Evolutionary conservation across 2,797 vertebrate species (phyloP), one percentile per base, ranked within the genome.

Genomic region (Prunella strophiata): DNA sequence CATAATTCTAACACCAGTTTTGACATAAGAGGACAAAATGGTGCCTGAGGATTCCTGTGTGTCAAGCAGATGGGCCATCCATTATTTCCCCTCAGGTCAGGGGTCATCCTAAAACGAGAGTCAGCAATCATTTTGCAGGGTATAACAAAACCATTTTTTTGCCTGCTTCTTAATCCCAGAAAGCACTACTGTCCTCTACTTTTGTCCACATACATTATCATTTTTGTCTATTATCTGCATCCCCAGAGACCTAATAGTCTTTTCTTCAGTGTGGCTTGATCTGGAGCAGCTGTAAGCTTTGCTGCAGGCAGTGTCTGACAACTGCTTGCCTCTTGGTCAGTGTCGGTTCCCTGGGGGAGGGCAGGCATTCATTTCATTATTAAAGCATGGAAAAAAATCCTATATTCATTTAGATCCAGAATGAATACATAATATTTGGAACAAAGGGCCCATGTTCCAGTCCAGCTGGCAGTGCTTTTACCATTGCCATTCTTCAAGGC

Each of bases 231-330:
- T 96, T 96, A 97, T 95, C 86, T 87, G 40, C 3, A 1, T 93
- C 93, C 81, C 93, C 80, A 58, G 90, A 95, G 93, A 95, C 91
- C 85, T 86, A 86, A 96, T 91, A 92, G 82, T 88, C 95, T 91
- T 96, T 93, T 90, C 91, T 96, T 94, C 93, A 79, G 82, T 72
- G 58, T 0, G 0, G 83, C 93, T 94, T 93, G 89, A 94, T 94
- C 88, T 89, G 90, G 93, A 93, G 96, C 89, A 93, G 92, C 95
- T 96, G 95, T 95, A 94, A 93, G 91, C 78, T 85, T 92, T 94
- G 95, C 93, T 97, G 88, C 91, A 94, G 96, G 94, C 96, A 95
- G 45, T 94, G 94, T 96, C 95, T 97, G 95, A 94, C 96, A 96
- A 95, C 95, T 74, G 74, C 91, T 95, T 96, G 95, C 81, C 86